phyloP scores from a whole-genome alignment of 2,888 invertebrate genomes.

The Panzeria rudis region DNA sequence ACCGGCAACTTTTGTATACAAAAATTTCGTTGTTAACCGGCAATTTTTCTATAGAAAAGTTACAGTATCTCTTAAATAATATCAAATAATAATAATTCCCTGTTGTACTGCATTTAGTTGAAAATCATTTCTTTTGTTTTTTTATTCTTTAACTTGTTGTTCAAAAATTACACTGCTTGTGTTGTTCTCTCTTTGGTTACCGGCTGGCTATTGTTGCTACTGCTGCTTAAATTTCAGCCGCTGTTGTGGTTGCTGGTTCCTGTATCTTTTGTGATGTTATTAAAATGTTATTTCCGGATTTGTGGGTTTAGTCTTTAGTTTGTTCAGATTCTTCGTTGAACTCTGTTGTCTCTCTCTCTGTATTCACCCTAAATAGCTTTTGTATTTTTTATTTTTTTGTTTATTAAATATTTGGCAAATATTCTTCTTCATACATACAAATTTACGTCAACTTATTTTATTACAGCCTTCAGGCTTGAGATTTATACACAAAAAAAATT shows the following conservation, averaged over 20 bases:
- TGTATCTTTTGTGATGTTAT: slow-evolving; percentile 67
- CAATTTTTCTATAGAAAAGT: slow-evolving; percentile 9
- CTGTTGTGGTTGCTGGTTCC: slow-evolving; percentile 25
- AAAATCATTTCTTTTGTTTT: background rate
- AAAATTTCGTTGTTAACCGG: background rate
- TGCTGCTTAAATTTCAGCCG: slow-evolving; percentile 2
- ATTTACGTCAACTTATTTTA: slow-evolving; percentile 10
- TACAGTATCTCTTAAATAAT: background rate
- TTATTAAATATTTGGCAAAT: slow-evolving; percentile 36
- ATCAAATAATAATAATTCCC: background rate
- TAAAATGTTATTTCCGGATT: slow-evolving; percentile 72
- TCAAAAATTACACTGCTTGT: background rate
- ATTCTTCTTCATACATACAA: slow-evolving; percentile 5
- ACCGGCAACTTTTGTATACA: background rate
- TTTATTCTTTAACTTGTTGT: background rate
- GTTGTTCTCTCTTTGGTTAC: slow-evolving; percentile 24
- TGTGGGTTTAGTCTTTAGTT: slow-evolving; percentile 55
- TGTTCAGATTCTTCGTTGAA: slow-evolving; percentile 29
- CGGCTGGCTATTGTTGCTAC: slow-evolving; percentile 18
- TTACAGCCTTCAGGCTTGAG: slow-evolving; percentile 16
- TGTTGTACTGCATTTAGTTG: background rate
- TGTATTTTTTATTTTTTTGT: background rate
- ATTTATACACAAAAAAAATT: background rate
- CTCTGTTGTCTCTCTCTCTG: background rate
- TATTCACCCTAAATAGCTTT: slow-evolving; percentile 10